Conservation (phyloP, 2,797 vertebrate species). For the Sarcoramphus papa region DNA sequence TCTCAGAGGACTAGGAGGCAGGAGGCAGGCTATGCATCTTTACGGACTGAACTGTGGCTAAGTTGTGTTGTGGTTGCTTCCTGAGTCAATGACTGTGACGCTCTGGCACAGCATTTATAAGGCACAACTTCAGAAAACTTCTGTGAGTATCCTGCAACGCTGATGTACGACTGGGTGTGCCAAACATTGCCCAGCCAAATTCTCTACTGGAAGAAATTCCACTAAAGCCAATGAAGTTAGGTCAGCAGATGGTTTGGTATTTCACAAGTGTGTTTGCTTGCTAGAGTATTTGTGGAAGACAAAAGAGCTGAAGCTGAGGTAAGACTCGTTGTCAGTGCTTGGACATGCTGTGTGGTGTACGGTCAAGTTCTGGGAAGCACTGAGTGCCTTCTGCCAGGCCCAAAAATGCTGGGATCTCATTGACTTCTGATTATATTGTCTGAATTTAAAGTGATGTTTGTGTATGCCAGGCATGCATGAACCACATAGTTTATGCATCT, state of each 20-base stretch:
- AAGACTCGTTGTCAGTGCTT: not conserved
- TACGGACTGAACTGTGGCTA: not conserved
- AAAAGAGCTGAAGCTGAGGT: not conserved
- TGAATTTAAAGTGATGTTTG: not conserved
- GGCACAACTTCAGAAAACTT: not conserved
- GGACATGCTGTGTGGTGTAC: not conserved
- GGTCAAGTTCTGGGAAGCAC: not conserved
- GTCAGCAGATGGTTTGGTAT: not conserved
- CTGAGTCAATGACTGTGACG: not conserved
- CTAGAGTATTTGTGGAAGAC: not conserved
- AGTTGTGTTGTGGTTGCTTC: not conserved
- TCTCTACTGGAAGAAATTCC: not conserved
- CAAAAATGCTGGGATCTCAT: not conserved
- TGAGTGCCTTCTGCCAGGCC: not conserved
- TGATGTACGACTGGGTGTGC: accelerated
- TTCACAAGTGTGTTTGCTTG: not conserved
- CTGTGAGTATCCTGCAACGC: not conserved
- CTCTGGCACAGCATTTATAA: not conserved
- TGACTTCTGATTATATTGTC: not conserved
- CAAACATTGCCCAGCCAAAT: not conserved
- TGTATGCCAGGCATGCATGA: not conserved
- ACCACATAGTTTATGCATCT: not conserved
- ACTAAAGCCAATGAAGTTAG: not conserved
- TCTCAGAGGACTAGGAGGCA: not conserved
- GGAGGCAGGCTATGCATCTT: not conserved